Percentiles rank a stretch among this genome's conserved stretches.
These are phyloP conservation scores for Cottoperca gobio DNA, from an alignment of 2,797 vertebrate genomes.

Conservation along the genomic window DNA sequence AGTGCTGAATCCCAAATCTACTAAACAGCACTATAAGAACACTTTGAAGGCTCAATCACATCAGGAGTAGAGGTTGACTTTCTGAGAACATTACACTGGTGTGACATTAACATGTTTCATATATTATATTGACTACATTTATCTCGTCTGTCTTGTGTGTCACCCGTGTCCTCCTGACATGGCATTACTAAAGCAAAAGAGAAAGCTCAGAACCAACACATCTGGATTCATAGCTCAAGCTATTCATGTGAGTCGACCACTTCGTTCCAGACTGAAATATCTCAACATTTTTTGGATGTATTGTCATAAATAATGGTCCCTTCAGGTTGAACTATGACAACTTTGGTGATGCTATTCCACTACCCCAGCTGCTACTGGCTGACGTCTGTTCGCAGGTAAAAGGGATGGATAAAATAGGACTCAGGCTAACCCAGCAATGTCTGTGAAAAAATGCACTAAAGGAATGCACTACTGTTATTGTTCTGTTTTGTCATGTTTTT, in stretches of 20 bases:
- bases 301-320: background rate
- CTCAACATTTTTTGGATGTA: background rate
- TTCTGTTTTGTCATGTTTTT: no score
- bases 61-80: constrained; percentile 8
- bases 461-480: no score
- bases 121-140: background rate
- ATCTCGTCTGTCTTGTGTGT: background rate
- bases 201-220: no score
- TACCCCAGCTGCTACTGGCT: no score
- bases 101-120: constrained; percentile 12
- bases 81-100: constrained; percentile 4
- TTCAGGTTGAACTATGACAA: background rate
- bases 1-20: constrained; percentile 32
- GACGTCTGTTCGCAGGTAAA: no score
- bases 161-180: background rate
- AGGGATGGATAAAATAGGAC: no score
- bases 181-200: background rate
- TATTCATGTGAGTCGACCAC: background rate
- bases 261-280: background rate
- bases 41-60: constrained; percentile 12
- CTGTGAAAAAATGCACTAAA: no score
- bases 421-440: no score
- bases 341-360: no score
- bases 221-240: no score
- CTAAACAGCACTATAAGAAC: constrained; percentile 6